Conservation (phyloP, 2,888 invertebrate species). For the Coremacera marginata region DNA sequence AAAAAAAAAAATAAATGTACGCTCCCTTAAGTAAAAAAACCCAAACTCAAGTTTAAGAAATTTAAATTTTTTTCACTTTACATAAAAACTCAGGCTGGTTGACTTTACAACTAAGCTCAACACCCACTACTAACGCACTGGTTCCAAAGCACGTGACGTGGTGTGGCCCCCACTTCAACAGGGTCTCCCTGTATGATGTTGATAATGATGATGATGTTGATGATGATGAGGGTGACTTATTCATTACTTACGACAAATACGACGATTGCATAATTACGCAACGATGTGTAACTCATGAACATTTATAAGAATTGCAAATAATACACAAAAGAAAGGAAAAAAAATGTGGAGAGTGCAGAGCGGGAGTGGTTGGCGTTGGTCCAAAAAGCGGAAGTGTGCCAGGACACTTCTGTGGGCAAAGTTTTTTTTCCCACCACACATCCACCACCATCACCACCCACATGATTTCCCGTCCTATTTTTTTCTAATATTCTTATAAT, state of each 20-base stretch:
- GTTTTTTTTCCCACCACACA: not conserved
- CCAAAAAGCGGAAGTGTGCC: constrained; percentile 22
- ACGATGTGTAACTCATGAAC: constrained; percentile 62
- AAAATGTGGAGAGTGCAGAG: not conserved
- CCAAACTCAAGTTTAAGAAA: no score
- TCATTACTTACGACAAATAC: constrained; percentile 20
- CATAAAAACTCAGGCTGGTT: no score
- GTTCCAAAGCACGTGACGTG: not conserved
- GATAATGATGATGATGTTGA: not conserved
- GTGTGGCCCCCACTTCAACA: not conserved
- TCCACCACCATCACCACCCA: not conserved
- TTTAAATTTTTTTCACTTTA: no score
- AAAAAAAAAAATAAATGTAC: no score
- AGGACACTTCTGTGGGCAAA: constrained; percentile 32
- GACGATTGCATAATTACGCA: constrained; percentile 53
- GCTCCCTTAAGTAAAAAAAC: no score
- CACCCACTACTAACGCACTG: not conserved
- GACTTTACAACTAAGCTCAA: no score
- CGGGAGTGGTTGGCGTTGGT: not conserved
- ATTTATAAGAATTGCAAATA: constrained; percentile 63
- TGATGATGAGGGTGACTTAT: constrained; percentile 8
- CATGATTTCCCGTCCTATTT: not conserved
- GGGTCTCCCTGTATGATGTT: not conserved
- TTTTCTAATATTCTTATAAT: not conserved
- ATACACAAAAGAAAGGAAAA: constrained; percentile 43